Base-by-base conservation (phyloP, 2,113 vertebrate species). In the Chaenocephalus aceratus region DNA sequence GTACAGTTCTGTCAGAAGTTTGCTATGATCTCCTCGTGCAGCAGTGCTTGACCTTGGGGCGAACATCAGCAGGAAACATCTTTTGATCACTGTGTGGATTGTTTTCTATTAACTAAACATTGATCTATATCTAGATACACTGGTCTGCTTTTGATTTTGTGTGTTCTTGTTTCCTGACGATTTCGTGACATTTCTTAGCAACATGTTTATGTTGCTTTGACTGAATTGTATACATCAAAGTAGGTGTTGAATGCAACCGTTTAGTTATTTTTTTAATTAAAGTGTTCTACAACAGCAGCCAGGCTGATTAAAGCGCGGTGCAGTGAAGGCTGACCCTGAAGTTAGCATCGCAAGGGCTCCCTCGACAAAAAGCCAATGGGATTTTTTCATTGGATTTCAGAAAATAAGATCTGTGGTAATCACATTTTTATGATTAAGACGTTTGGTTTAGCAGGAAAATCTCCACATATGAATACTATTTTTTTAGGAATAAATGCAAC, bases 21-120 rank as follows among this genome's bases (percentile, higher is more conserved):
- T 66, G 56, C 46, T 63, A 1, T 34, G 72, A 78, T 52, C 72
- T 82, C 23, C 30, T 34, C 30, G 77, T 76, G 84, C 75, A 75
- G 85, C 81, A 64, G 70, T 13, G 61, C 72, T 82, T 44, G 72
- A 83, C 62, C 76, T 82, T 61, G 70, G 73, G 79, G 49, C 6
- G 9, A 78, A 73, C 64, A 72, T 76, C 53, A 51, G 79, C 64
- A 54, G 68, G 74, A 81, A 82, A 51, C 34, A 15, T 65, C 86
- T 73, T 80, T 81, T 69, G 68, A 93, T 90, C 82, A 85, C 88
- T 89, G 80, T 89, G 85, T 92, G 79, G 83, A 86, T 88, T 84
- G 73, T 82, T 85, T 80, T 65, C 21, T 79, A 77, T 84, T 77
- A 51, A 79, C 83, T 75, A 30, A 58, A 79, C 53, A 78, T 82